These are phyloP conservation scores for Rhodeus uyekii DNA, from an alignment of 2,797 vertebrate species.

Conservation along the genomic window DNA sequence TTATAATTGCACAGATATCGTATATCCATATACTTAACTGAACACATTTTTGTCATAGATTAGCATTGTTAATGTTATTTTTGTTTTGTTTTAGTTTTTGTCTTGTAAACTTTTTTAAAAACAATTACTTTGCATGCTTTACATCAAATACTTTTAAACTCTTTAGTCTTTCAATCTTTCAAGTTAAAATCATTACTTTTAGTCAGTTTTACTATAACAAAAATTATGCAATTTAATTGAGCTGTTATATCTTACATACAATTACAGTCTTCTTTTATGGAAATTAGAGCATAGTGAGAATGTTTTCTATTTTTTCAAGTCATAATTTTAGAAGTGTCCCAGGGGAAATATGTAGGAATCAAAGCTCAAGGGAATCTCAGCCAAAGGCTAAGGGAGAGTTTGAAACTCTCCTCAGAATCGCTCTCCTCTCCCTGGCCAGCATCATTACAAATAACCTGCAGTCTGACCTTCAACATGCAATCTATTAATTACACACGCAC, in stretches of 20 bases:
- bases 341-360: not conserved
- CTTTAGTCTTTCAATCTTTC: not conserved
- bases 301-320: not conserved
- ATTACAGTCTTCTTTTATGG: not conserved
- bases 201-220: not conserved
- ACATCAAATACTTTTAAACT: no score
- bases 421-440: constrained; percentile 2
- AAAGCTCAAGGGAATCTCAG: constrained; percentile 4
- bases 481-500: constrained; percentile 72
- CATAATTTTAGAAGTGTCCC: not conserved
- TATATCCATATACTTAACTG: no score
- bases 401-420: not conserved
- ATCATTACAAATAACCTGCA: constrained; percentile 54
- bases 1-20: not conserved
- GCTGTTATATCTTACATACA: not conserved
- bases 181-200: not conserved
- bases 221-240: not conserved
- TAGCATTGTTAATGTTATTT: not conserved
- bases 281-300: not conserved
- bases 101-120: no score
- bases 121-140: no score
- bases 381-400: not conserved
- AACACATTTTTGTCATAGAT: not conserved
- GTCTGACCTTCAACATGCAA: constrained; percentile 73
- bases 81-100: not conserved